Evolutionary conservation across 2,113 vertebrate genomes (phyloP).

Genomic region (Osmerus eperlanus): DNA sequence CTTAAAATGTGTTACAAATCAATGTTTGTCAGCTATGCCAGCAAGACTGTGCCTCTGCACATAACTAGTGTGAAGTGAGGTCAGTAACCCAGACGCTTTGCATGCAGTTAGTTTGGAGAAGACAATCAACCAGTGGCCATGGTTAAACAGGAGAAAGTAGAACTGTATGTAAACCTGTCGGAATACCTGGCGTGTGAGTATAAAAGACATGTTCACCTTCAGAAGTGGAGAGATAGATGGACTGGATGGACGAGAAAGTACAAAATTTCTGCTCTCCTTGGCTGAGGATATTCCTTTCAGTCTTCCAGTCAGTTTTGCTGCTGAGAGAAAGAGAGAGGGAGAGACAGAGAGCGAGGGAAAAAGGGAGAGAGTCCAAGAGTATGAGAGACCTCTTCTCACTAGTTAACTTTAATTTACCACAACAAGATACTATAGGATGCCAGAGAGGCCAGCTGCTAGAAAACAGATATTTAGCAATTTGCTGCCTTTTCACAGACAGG

Average conservation of each 20-base stretch:
- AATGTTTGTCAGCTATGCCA: too few relatives aligned
- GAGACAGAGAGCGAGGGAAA: too few relatives aligned
- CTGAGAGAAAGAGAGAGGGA: too few relatives aligned
- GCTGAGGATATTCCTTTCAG: background rate
- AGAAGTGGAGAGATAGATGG: constrained; percentile 33
- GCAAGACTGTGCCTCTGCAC: background rate
- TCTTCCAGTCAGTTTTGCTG: constrained; percentile 4
- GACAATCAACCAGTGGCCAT: constrained; percentile 30
- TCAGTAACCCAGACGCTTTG: background rate
- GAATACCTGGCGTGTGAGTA: constrained; percentile 63
- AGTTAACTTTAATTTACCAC: constrained; percentile 58
- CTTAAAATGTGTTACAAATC: too few relatives aligned
- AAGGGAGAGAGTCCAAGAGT: constrained; percentile 1
- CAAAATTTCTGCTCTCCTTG: constrained; percentile 31
- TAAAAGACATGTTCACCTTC: constrained; percentile 74
- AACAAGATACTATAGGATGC: constrained; percentile 43
- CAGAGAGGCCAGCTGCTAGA: constrained; percentile 28
- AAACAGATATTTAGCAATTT: constrained; percentile 35
- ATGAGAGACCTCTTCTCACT: constrained; percentile 46
- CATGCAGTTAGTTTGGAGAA: constrained; percentile 56
- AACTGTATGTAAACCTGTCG: constrained; percentile 26
- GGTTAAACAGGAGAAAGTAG: background rate
- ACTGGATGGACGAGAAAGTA: background rate
- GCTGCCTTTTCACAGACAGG: constrained; percentile 17
- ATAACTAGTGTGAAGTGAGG: background rate